phyloP scores from a whole-genome alignment of 1,140 invertebrate genomes.

The Lasioglossum albipes region DNA sequence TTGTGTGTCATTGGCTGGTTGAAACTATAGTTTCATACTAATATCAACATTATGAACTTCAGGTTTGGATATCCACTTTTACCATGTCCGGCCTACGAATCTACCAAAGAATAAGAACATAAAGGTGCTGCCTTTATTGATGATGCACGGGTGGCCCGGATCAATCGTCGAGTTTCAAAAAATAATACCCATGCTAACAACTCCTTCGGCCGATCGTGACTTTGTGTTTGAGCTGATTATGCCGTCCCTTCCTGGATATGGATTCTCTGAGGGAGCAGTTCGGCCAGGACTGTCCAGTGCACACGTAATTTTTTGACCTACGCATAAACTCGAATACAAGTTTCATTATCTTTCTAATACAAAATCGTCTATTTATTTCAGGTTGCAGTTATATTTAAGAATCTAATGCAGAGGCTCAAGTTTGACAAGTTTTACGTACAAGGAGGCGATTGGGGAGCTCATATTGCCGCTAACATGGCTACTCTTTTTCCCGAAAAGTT shows the following conservation, averaged over 20 bases:
- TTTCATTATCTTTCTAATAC: not conserved
- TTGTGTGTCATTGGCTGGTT: too few species aligned
- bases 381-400: conserved; percentile 87
- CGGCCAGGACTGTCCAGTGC: conserved; percentile 67
- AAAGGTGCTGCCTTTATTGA: conserved; percentile 85
- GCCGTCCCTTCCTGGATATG: conserved; percentile 90
- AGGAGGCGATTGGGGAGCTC: conserved; percentile 91
- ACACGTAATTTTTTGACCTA: conserved; percentile 58
- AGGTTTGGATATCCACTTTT: conserved; percentile 87
- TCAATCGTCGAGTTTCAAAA: conserved; percentile 93
- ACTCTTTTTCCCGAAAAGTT: conserved; percentile 85
- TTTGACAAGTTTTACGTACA: conserved; percentile 89
- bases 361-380: conserved; percentile 71
- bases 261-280: conserved; percentile 83
- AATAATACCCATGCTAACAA: conserved; percentile 87
- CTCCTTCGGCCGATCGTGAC: conserved; percentile 79
- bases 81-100: conserved; percentile 82
- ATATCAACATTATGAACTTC: conserved; percentile 5
- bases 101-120: conserved; percentile 77
- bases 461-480: conserved; percentile 83
- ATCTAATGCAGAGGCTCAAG: conserved; percentile 90
- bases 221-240: conserved; percentile 90
- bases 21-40: too few species aligned
- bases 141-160: conserved; percentile 96
- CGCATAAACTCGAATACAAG: too few species aligned